A percentile compares a stretch with the other conserved stretches of the same genome.
Evolutionary conservation across 2,113 vertebrate species (phyloP).

Genomic region (Sminthopsis crassicaudata): DNA sequence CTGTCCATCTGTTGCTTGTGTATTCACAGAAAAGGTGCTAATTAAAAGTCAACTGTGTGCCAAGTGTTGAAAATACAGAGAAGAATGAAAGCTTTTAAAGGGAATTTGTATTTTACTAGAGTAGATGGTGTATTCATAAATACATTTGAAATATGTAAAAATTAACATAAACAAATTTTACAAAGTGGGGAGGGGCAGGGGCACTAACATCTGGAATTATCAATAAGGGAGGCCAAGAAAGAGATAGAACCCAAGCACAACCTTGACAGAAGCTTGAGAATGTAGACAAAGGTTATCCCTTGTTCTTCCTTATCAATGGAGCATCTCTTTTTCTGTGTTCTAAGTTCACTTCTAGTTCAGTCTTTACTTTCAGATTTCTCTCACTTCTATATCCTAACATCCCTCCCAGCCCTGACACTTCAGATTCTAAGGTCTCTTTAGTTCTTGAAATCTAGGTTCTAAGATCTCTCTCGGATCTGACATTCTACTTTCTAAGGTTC

Average conservation of each 20-base stretch:
- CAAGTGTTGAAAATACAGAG: background rate
- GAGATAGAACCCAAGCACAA: background rate
- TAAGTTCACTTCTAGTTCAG: too few relatives aligned
- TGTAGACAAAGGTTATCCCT: too few relatives aligned
- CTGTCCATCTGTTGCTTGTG: background rate
- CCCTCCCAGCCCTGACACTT: background rate
- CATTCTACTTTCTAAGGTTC: too few relatives aligned
- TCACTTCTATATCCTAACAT: background rate
- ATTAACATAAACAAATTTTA: background rate
- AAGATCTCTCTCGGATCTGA: too few relatives aligned
- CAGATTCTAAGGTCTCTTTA: background rate
- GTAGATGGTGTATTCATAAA: background rate
- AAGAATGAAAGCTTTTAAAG: background rate
- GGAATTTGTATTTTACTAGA: background rate
- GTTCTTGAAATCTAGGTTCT: too few relatives aligned
- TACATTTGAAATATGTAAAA: background rate
- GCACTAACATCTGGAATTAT: background rate
- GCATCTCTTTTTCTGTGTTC: too few relatives aligned
- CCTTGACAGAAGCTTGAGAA: background rate
- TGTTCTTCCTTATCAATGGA: background rate
- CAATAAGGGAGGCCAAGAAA: background rate
- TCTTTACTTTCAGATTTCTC: background rate
- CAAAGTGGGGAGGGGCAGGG: background rate
- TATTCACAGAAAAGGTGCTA: background rate
- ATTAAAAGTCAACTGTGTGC: background rate